phyloP scores from a whole-genome alignment of 2,888 invertebrate species.

The Melinopterus prodromus region DNA sequence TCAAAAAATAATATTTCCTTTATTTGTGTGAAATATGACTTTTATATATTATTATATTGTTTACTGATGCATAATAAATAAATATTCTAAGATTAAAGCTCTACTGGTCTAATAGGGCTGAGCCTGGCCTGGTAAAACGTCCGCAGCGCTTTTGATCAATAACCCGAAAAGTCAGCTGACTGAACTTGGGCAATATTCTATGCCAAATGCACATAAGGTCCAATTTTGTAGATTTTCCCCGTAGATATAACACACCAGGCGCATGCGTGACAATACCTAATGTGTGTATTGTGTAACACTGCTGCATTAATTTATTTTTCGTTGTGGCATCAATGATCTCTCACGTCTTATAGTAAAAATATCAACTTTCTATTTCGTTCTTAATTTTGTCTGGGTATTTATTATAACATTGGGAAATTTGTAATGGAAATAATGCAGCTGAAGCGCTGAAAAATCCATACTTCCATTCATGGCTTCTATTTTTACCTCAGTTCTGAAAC shows the following conservation, averaged over 20 bases:
- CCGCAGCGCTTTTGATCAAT: not conserved
- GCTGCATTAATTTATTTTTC: not conserved
- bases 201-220: not conserved
- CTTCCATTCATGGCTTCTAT: not conserved
- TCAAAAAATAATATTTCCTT: too few species aligned
- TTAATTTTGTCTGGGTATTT: not conserved
- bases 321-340: not conserved
- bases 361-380: not conserved
- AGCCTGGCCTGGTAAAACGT: constrained; percentile 10
- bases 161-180: constrained; percentile 4
- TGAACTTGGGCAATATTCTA: not conserved
- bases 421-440: not conserved
- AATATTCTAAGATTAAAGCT: not conserved
- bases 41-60: too few species aligned
- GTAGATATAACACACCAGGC: not conserved
- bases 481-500: not conserved
- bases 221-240: not conserved
- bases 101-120: constrained; percentile 28
- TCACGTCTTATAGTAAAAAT: not conserved
- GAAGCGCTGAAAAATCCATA: not conserved
- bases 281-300: not conserved
- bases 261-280: not conserved
- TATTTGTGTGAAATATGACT: too few species aligned
- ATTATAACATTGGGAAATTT: not conserved
- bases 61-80: not conserved